Evolutionary conservation across 1,140 invertebrate genomes (phyloP).

Genomic region (Cydia fagiglandana): DNA sequence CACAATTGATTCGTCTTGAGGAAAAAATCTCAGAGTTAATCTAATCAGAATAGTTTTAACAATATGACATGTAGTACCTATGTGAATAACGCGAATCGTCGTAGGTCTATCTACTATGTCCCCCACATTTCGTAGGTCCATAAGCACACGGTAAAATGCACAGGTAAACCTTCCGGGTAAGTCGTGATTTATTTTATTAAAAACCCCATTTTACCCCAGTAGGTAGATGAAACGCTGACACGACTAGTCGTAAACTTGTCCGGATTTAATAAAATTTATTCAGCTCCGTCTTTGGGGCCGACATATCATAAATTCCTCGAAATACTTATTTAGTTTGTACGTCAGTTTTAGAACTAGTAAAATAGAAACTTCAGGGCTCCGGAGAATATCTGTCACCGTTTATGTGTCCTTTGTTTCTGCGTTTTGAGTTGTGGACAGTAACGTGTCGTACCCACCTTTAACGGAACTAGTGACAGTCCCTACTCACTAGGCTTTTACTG

Average conservation of each 20-base stretch:
- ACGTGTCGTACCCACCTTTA: too few relatives aligned
- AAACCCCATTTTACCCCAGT: slow-evolving; percentile 24
- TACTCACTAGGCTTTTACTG: too few relatives aligned
- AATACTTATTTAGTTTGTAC: slow-evolving; percentile 21
- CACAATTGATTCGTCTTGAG: too few relatives aligned
- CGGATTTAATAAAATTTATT: slow-evolving; percentile 33
- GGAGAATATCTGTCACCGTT: not conserved
- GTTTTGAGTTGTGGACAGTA: not conserved
- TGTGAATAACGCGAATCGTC: too few relatives aligned
- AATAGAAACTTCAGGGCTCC: not conserved
- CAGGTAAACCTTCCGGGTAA: slow-evolving; percentile 7
- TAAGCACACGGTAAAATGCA: not conserved
- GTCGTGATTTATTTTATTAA: slow-evolving; percentile 31
- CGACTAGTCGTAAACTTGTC: slow-evolving; percentile 29
- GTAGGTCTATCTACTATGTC: not conserved
- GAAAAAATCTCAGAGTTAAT: too few relatives aligned
- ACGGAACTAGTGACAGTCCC: too few relatives aligned
- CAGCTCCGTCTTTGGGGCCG: slow-evolving; percentile 27
- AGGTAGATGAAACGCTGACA: slow-evolving; percentile 28
- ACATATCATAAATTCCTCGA: slow-evolving; percentile 24
- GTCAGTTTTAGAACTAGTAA: slow-evolving; percentile 17
- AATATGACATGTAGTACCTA: too few relatives aligned
- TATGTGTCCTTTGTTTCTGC: slow-evolving; percentile 11
- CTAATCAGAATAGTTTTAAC: too few relatives aligned
- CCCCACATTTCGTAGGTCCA: not conserved